phyloP scores from a whole-genome alignment of 2,113 vertebrate genomes.

The Neofelis nebulosa region DNA sequence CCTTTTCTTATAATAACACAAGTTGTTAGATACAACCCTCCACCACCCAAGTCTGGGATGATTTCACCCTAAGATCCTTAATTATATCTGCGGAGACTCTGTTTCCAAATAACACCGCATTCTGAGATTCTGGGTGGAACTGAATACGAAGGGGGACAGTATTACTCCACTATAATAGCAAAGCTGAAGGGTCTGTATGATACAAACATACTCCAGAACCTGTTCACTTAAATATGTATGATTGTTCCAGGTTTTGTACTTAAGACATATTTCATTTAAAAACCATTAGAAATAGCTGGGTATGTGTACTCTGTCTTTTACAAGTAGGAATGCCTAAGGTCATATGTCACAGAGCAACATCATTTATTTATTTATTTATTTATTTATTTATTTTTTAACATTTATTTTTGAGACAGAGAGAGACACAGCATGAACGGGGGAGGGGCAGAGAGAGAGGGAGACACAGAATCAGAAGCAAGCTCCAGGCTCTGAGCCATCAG shows the following conservation, averaged over 20 bases:
- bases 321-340: not conserved
- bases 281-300: not conserved
- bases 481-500: too few species aligned
- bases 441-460: too few species aligned
- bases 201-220: not conserved
- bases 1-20: not conserved
- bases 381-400: too few species aligned
- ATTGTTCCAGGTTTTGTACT: not conserved
- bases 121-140: not conserved
- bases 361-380: too few species aligned
- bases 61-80: not conserved
- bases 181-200: not conserved
- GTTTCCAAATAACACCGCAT: not conserved
- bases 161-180: not conserved
- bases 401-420: too few species aligned
- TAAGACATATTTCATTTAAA: not conserved
- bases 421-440: too few species aligned
- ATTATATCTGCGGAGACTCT: not conserved
- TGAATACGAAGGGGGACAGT: accelerated
- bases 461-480: too few species aligned
- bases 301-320: not conserved
- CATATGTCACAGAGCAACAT: not conserved
- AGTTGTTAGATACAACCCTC: not conserved
- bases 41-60: not conserved
- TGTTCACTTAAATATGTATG: not conserved